Base-by-base conservation (phyloP, 2,888 invertebrate species). In the Cenopis cana region DNA sequence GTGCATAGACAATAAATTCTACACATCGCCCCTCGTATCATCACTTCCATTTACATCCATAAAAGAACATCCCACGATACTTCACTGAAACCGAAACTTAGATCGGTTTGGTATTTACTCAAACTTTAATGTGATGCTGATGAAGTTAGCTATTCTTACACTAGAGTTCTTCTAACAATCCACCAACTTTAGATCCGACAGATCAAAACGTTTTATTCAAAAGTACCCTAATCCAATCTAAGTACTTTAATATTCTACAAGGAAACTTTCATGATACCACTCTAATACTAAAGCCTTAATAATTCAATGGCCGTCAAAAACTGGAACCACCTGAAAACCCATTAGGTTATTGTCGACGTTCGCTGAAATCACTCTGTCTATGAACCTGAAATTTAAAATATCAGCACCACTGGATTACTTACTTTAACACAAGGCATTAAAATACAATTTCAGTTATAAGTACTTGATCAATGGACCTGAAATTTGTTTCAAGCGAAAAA, bases 271-370 rank as follows among this genome's bases (percentile, higher is more conserved):
- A 18, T 60, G 59, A 68, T 38, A 62, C 38, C 52, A 46, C 49
- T 69, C 50, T 56, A 56, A 56, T 64, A 62, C 56, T 14, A n/a
- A 56, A n/a, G n/a, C 50, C 50, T 69, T 50, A 69, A 64, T 64
- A 50, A 69, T 69, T 57, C 56, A 64, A 2, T 17, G 38, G n/a
- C 61, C 55, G 20, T 55, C 69, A 57, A 69, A 50, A 62, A 59
- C 50, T 33, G 57, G 33, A 57, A 9, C 57, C 49, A 69, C 62
- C 56, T 56, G 24, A 62, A 69, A 69, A 14, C 61, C 33, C 46
- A 69, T 69, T 62, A 56, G 8, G 36, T 49, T 36, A 46, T 56
- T 17, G 56, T 61, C 61, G 38, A 24, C 41, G 54, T 54, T 18
- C 52, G 14, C 46, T 50, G 46, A 60, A 49, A 61, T 61, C 49